Conservation (phyloP, 2,797 vertebrate species). For the Pangasius sanitwongsei region DNA sequence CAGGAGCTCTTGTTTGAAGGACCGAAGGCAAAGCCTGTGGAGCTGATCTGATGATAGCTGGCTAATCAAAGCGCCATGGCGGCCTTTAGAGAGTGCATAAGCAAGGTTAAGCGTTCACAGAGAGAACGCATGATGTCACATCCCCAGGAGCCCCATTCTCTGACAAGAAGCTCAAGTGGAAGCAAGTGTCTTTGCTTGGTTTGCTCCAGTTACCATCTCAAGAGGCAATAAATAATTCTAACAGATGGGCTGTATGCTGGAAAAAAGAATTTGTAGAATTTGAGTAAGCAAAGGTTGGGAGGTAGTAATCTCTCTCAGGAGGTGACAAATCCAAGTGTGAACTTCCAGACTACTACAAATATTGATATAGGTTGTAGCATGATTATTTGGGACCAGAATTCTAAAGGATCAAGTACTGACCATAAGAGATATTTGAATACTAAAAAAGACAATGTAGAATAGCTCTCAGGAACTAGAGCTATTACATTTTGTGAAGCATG, state of each 20-base stretch:
- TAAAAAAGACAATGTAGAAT: neutral
- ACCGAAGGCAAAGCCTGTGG: conserved; percentile 65
- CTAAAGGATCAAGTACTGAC: neutral
- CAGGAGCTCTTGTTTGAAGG: conserved; percentile 66
- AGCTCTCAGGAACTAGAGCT: neutral
- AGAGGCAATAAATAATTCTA: conserved; percentile 44
- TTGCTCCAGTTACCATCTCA: conserved; percentile 62
- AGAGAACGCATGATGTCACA: conserved; percentile 73
- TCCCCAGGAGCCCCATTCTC: conserved; percentile 60
- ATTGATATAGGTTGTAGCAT: neutral
- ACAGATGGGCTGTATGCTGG: conserved; percentile 26
- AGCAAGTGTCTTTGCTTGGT: conserved; percentile 50
- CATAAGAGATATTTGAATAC: neutral
- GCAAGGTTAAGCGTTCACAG: conserved; percentile 66
- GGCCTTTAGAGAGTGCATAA: conserved; percentile 56
- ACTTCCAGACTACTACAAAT: conserved; percentile 1
- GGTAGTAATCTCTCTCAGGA: neutral
- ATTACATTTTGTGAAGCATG: neutral
- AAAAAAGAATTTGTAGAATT: conserved; percentile 14
- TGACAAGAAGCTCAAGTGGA: conserved; percentile 65
- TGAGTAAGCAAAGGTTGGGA: conserved; percentile 4
- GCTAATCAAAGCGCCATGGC: conserved; percentile 69
- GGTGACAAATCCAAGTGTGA: neutral
- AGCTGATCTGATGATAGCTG: conserved; percentile 66
- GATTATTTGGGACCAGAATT: neutral